Percentiles rank a stretch among this genome's conserved stretches.
Conservation (phyloP, 1,140 invertebrate species). For the Glossosoma conforme region DNA sequence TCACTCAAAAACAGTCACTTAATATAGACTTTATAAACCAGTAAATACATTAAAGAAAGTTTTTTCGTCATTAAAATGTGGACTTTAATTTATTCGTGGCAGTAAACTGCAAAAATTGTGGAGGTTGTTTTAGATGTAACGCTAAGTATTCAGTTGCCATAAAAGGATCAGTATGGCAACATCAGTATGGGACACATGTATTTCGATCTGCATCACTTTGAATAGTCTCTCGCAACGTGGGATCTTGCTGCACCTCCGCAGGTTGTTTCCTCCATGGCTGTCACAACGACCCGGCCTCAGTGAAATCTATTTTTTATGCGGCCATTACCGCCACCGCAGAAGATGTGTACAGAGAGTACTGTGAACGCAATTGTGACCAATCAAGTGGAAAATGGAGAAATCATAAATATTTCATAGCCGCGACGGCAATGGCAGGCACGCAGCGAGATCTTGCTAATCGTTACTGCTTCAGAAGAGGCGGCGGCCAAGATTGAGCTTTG, state of each 20-base stretch:
- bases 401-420: slow-evolving; percentile 26
- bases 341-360: slow-evolving; percentile 27
- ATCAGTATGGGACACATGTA: too few relatives aligned
- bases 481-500: too few relatives aligned
- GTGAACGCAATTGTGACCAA: slow-evolving; percentile 28
- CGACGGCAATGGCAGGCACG: slow-evolving; percentile 12
- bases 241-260: neutral
- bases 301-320: slow-evolving; percentile 26
- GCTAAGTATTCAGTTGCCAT: too few relatives aligned
- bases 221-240: slow-evolving; percentile 7
- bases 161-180: too few relatives aligned
- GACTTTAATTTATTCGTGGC: too few relatives aligned
- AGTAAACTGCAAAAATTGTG: too few relatives aligned
- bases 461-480: slow-evolving; percentile 6
- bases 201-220: too few relatives aligned
- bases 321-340: slow-evolving; percentile 23
- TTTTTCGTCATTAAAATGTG: too few relatives aligned
- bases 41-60: too few relatives aligned
- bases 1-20: too few relatives aligned
- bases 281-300: slow-evolving; percentile 10
- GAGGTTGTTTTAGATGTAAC: too few relatives aligned
- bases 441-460: slow-evolving; percentile 14
- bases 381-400: slow-evolving; percentile 31
- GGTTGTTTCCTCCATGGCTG: neutral
- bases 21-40: too few relatives aligned